Evolutionary conservation across 2,797 vertebrate genomes (phyloP).

Genomic region (Otolemur crassicaudatus): DNA sequence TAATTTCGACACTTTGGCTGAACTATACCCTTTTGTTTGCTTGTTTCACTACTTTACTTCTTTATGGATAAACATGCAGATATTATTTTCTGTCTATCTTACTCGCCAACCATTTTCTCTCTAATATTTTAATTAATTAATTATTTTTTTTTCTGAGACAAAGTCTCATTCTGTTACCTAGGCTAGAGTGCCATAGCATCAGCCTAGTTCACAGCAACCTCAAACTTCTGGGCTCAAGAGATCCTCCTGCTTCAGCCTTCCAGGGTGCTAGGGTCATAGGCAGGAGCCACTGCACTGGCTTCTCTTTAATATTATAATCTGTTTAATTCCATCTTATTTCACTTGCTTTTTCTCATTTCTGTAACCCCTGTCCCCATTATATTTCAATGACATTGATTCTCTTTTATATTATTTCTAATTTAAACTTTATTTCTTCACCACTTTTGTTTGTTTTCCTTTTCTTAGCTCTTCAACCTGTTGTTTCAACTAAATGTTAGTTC

Average conservation of each 20-base stretch:
- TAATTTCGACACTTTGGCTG: constrained; percentile 2
- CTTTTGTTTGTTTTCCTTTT: not conserved
- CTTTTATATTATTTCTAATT: not conserved
- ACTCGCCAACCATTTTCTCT: not conserved
- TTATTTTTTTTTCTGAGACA: too few species aligned
- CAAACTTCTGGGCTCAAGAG: too few species aligned
- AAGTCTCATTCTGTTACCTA: too few species aligned
- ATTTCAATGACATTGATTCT: not conserved
- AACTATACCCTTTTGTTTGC: not conserved
- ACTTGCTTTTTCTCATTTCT: not conserved
- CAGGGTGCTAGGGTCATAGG: too few species aligned
- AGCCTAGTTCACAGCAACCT: too few species aligned
- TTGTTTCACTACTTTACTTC: not conserved
- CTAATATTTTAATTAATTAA: not conserved
- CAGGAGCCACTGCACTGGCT: not conserved
- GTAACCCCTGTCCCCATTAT: not conserved
- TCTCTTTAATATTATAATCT: not conserved
- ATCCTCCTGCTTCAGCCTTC: too few species aligned
- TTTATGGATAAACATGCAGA: not conserved
- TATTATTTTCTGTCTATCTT: not conserved
- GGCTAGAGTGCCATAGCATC: too few species aligned
- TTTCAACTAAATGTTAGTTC: not conserved
- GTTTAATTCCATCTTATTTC: not conserved
- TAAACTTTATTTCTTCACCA: not conserved
- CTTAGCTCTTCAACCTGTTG: not conserved